These are phyloP conservation scores for Hirtodrosophila duncani DNA, from an alignment of 2,888 invertebrate genomes.

Conservation along the genomic window DNA sequence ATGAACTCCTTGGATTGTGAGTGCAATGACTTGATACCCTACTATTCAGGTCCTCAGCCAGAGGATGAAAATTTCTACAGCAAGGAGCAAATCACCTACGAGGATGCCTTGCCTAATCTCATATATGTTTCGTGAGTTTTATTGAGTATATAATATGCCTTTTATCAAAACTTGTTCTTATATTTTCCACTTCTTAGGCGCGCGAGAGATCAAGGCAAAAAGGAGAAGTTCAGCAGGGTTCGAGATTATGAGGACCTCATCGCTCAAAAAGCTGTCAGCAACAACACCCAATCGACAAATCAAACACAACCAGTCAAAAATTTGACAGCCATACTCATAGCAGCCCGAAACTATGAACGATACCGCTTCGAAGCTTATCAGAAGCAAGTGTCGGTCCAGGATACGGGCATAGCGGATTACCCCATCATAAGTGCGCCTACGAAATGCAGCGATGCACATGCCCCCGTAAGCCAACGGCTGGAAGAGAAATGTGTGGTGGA, in stretches of 20 bases:
- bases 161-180: not conserved
- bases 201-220: slow-evolving; percentile 5
- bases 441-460: slow-evolving; percentile 40
- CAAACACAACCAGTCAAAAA: slow-evolving; percentile 4
- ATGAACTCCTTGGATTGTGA: slow-evolving; percentile 42
- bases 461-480: slow-evolving; percentile 38
- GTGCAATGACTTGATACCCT: slow-evolving; percentile 37
- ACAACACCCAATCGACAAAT: not conserved
- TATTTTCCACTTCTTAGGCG: slow-evolving; percentile 21
- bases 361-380: slow-evolving; percentile 28
- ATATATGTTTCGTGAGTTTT: slow-evolving; percentile 69
- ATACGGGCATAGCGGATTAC: slow-evolving; percentile 43
- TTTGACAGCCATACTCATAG: slow-evolving; percentile 1
- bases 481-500: slow-evolving; percentile 54
- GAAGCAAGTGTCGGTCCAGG: slow-evolving; percentile 47
- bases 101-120: slow-evolving; percentile 63
- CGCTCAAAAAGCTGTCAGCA: not conserved
- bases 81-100: slow-evolving; percentile 57
- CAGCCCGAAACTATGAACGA: slow-evolving; percentile 25
- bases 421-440: slow-evolving; percentile 37
- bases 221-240: slow-evolving; percentile 43
- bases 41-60: slow-evolving; percentile 63
- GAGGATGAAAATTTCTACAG: slow-evolving; percentile 67
- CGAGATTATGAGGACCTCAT: slow-evolving; percentile 27
- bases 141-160: not conserved